These are phyloP conservation scores for Ceratosolen solmsi DNA, from an alignment of 1,140 invertebrate species.

Conservation along the genomic window DNA sequence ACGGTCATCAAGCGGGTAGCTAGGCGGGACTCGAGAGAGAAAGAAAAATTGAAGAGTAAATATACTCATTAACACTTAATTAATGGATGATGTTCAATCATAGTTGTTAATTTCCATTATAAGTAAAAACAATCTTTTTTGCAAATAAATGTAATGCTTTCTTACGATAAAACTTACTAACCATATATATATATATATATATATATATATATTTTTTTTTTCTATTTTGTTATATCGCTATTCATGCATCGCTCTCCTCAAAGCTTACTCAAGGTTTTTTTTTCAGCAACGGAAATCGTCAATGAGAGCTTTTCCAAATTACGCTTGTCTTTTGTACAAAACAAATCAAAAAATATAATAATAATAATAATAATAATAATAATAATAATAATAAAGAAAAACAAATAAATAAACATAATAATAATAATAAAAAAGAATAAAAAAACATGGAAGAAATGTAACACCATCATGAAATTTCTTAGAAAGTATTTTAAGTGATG, in stretches of 20 bases:
- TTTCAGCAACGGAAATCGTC: conserved; percentile 13
- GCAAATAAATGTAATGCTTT: conserved; percentile 72
- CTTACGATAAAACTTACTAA: conserved; percentile 67
- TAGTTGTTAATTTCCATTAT: conserved; percentile 66
- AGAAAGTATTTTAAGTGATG: no score
- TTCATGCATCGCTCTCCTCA: conserved; percentile 45
- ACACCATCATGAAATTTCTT: not conserved
- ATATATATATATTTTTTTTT: no score
- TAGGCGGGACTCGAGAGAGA: no score
- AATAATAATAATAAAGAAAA: not conserved
- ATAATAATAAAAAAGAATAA: not conserved
- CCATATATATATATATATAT: conserved; percentile 46
- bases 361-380: not conserved
- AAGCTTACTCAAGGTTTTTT: conserved; percentile 33
- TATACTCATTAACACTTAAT: conserved; percentile 52
- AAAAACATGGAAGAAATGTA: not conserved
- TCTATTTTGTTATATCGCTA: conserved; percentile 51
- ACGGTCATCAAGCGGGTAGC: conserved; percentile 40
- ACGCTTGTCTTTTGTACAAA: conserved; percentile 12
- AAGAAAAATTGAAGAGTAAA: conserved; percentile 30
- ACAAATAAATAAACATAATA: no score
- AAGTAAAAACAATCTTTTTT: conserved; percentile 58
- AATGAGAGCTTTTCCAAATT: not conserved
- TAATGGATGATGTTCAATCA: conserved; percentile 58
- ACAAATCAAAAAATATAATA: not conserved